Percentiles rank a stretch among this genome's conserved stretches.
Evolutionary conservation across 2,888 invertebrate species (phyloP).

Genomic region (Sericinus montela): DNA sequence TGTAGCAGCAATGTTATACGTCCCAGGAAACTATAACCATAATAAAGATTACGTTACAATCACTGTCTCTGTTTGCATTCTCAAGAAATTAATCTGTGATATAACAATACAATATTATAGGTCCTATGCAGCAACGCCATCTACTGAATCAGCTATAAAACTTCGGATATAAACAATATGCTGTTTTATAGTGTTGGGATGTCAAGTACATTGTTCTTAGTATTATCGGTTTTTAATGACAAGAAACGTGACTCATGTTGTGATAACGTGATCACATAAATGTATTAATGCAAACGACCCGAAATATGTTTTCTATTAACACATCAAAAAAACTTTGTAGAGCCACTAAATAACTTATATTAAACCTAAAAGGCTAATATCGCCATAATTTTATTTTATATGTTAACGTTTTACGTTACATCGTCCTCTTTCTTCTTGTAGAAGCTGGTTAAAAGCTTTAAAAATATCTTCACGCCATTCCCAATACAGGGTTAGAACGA

Average conservation of each 20-base stretch:
- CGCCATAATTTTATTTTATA: too few species aligned
- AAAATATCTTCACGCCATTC: too few species aligned
- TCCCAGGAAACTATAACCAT: background rate
- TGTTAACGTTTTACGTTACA: too few species aligned
- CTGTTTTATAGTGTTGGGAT: background rate
- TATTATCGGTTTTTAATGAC: background rate
- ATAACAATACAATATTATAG: background rate
- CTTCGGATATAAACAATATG: conserved; percentile 1
- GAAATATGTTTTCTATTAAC: too few species aligned
- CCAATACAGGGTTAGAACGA: too few species aligned
- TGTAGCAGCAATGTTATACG: background rate
- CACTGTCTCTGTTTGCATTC: background rate
- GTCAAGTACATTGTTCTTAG: background rate
- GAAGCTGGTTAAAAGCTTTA: too few species aligned
- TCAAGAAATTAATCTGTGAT: background rate
- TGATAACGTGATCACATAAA: background rate
- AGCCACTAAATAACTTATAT: too few species aligned
- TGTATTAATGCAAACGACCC: background rate
- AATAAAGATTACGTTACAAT: background rate
- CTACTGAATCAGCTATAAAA: background rate
- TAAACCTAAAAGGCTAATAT: too few species aligned
- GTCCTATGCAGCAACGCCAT: background rate
- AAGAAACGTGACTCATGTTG: conserved; percentile 7
- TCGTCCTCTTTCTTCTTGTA: too few species aligned
- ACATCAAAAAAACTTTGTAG: too few species aligned